phyloP scores from a whole-genome alignment of 1,140 invertebrate genomes.

The Mya arenaria region DNA sequence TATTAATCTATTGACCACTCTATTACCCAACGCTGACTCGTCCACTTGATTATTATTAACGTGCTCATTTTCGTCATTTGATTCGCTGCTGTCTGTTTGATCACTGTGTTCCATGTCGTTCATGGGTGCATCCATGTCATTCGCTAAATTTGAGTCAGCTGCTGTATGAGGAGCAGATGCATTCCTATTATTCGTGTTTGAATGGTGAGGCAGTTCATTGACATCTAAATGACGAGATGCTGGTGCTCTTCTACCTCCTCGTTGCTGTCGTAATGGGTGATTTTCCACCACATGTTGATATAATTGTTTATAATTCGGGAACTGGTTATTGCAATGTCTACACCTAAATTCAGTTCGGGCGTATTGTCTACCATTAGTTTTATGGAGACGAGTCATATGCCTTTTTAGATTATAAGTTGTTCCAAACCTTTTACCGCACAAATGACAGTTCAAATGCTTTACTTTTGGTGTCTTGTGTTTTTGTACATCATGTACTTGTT shows the following conservation, averaged over 20 bases:
- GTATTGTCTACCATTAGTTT: not conserved
- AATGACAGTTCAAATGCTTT: not conserved
- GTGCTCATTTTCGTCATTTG: not conserved
- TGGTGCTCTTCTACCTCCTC: not conserved
- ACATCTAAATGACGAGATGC: not conserved
- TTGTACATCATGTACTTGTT: constrained; percentile 16
- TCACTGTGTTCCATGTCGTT: not conserved
- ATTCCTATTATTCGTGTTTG: not conserved
- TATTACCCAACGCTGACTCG: constrained; percentile 11
- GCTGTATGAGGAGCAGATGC: not conserved
- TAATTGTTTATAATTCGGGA: constrained; percentile 3
- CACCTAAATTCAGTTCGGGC: constrained; percentile 11
- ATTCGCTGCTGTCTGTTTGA: not conserved
- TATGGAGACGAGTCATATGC: constrained; percentile 1
- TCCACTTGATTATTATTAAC: not conserved
- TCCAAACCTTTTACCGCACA: not conserved
- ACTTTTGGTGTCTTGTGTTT: constrained; percentile 9
- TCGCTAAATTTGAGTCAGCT: not conserved
- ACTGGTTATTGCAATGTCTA: constrained; percentile 22
- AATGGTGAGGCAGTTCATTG: not conserved
- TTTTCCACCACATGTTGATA: constrained; percentile 31
- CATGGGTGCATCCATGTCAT: not conserved
- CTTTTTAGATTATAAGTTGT: constrained; percentile 2
- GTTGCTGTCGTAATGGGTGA: constrained; percentile 35
- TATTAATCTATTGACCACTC: constrained; percentile 16